These are phyloP conservation scores for Gila robusta DNA, from an alignment of 2,797 vertebrate species.

Conservation along the genomic window DNA sequence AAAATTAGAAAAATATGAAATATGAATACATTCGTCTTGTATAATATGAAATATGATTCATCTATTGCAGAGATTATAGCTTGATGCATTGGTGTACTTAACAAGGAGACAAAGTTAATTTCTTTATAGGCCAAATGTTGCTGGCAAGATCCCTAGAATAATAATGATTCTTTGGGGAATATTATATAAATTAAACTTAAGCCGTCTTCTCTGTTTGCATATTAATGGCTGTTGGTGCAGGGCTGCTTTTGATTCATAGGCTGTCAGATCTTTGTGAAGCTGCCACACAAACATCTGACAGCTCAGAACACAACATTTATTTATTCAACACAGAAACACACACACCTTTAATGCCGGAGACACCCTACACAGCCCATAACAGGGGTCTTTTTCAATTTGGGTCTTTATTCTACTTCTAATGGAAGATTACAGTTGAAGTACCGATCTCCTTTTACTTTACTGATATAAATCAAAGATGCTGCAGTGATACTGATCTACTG, in stretches of 20 bases:
- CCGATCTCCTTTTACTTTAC: constrained; percentile 6
- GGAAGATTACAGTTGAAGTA: neutral
- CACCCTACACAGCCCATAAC: constrained; percentile 41
- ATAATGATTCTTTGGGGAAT: constrained; percentile 81
- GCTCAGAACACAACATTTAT: constrained; percentile 59
- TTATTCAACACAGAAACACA: constrained; percentile 61
- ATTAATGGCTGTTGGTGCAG: constrained; percentile 76
- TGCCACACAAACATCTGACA: constrained; percentile 65
- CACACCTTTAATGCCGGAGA: constrained; percentile 41
- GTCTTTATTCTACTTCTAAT: constrained; percentile 17
- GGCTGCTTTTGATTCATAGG: constrained; percentile 72
- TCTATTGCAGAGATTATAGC: constrained; percentile 86
- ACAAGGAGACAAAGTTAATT: constrained; percentile 87
- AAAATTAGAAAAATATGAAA: constrained; percentile 94
- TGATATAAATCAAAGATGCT: neutral
- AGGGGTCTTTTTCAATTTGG: constrained; percentile 29
- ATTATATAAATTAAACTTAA: constrained; percentile 83
- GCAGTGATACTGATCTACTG: constrained; percentile 1
- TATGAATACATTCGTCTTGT: constrained; percentile 90
- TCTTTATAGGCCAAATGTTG: constrained; percentile 84
- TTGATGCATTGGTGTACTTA: constrained; percentile 87
- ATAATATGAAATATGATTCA: constrained; percentile 89
- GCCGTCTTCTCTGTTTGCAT: constrained; percentile 78
- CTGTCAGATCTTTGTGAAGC: constrained; percentile 66
- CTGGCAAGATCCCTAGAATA: constrained; percentile 77